Evolutionary conservation across 1,140 invertebrate species (phyloP), one percentile per base, ranked within the genome.

Genomic region (Macrostomum lignano): DNA sequence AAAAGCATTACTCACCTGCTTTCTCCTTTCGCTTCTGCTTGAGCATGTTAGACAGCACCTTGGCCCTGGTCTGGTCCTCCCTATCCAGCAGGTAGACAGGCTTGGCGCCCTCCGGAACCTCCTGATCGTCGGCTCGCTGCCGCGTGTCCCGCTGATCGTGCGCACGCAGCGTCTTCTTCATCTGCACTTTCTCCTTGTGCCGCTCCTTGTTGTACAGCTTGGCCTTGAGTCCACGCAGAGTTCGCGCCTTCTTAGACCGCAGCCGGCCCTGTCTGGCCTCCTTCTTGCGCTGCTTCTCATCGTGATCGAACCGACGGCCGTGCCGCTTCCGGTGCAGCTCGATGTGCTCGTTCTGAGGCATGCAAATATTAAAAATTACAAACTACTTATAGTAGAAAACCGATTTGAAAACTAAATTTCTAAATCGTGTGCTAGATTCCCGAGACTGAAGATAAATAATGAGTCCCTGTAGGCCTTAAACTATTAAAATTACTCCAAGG

Each of bases 261-360:
- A 81, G 75, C 46, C 94, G 79, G 14, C 76, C 74, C 42, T 71
- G 71, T 41, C 91, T 70, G 7, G 81, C 86, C 51, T 88, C 78
- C 42, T 72, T 73, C 55, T 98, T 99, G 15, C 88, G 64, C 60
- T 53, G 86, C 36, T 75, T 65, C 54, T 98, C 88, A 60, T 96
- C 76, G 69, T 96, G 81, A 65, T 99, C 86, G 32, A 98, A 64
- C 31, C 88, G 68, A 38, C 76, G 67, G 45, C 91, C 91, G 64
- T 91, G 72, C 2, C 91, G 67, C 54, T 96, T 98, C 44, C 74
- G 69, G 55, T 86, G 78, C 31, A 88, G 67, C 46, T 99, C 91
- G 60, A 99, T 96, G 59, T 98, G 84, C 57, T 98, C 88, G 69
- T 99, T 98, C 63, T 99, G 91, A 45, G 91, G 88, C 91, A n/a